A percentile compares a stretch with the other conserved stretches of the same genome.
phyloP scores from a whole-genome alignment of 1,140 invertebrate species.

The Hyles euphorbiae region DNA sequence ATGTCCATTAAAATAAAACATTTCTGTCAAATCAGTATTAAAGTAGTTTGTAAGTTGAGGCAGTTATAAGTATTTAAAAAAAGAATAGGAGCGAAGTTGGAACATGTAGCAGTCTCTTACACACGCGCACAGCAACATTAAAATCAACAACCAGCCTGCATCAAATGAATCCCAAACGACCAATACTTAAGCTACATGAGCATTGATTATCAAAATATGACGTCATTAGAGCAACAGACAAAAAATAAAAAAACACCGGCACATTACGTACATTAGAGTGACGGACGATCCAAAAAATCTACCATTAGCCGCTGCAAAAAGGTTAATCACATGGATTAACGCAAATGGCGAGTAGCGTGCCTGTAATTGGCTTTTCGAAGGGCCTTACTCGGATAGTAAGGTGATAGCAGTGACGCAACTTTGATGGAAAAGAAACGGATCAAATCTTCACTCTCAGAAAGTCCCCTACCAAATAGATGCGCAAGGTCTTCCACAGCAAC shows the following conservation, averaged over 20 bases:
- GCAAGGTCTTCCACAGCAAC: too few relatives aligned
- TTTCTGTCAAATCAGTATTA: too few relatives aligned
- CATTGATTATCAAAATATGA: too few relatives aligned
- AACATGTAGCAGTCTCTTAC: too few relatives aligned
- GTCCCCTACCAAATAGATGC: too few relatives aligned
- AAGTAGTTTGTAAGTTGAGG: too few relatives aligned
- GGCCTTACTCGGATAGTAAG: background rate
- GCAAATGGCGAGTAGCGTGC: slow-evolving; percentile 31
- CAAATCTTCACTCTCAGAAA: too few relatives aligned
- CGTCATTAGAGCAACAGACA: slow-evolving; percentile 16
- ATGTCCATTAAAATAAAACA: too few relatives aligned
- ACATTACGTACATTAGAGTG: background rate
- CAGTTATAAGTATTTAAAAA: too few relatives aligned
- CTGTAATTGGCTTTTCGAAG: slow-evolving; percentile 30
- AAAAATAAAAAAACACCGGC: slow-evolving; percentile 3
- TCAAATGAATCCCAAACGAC: background rate
- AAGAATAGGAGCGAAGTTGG: too few relatives aligned
- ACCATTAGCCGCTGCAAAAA: slow-evolving; percentile 32
- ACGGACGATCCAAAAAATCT: slow-evolving; percentile 17
- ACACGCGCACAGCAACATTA: too few relatives aligned
- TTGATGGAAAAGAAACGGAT: background rate
- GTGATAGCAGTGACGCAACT: background rate
- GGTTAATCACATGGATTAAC: slow-evolving; percentile 38
- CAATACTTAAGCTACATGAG: background rate
- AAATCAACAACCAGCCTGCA: too few relatives aligned